Evolutionary conservation across 2,113 vertebrate species (phyloP), one percentile per base, ranked within the genome.

Genomic region (Athene noctua): DNA sequence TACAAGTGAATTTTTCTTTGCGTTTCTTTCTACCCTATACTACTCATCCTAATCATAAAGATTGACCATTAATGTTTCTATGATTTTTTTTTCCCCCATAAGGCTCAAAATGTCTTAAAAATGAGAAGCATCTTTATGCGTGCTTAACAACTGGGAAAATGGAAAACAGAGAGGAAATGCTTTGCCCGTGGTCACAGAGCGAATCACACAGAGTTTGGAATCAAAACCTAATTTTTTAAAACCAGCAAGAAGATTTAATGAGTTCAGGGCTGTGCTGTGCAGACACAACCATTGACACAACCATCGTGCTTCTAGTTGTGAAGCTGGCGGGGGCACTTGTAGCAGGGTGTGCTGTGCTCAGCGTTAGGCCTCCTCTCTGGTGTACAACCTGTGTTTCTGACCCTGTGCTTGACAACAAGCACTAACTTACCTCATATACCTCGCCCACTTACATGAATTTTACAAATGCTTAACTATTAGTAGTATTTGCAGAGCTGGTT

Each of bases 311-410:
- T 61, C 65, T 52, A 18, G 29, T 32, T 61, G 38, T 70, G 46
- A 82, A 66, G 65, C 34, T 88, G 68, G 21, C 0, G 0, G 14
- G 30, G 79, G 21, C 18, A 26, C 44, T 47, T 83, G 21, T 63
- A 32, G 22, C 58, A 77, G 49, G 30, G 21, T 3, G 10, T 32
- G 0, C 3, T 6, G 0, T 23, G 2, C 0, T 42, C 62, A 18
- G 22, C 34, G 20, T 46, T 47, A 80, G 88, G 18, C 29, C 8
- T 58, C 6, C 16, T 38, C 36, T 49, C 4, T 15, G 27, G 46
- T 6, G 29, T 32, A 71, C n/a, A 67, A 4, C n/a, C 66, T 16
- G 1, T 52, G 52, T 67, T 68, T 75, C 52, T 30, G 15, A 21
- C 11, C 5, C n/a, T 18, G 26, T 5, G 6, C 5, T 62, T 86